Percentiles rank a stretch among this genome's conserved stretches.
Evolutionary conservation across 2,797 vertebrate species (phyloP).

Genomic region (Sebastes alutus): DNA sequence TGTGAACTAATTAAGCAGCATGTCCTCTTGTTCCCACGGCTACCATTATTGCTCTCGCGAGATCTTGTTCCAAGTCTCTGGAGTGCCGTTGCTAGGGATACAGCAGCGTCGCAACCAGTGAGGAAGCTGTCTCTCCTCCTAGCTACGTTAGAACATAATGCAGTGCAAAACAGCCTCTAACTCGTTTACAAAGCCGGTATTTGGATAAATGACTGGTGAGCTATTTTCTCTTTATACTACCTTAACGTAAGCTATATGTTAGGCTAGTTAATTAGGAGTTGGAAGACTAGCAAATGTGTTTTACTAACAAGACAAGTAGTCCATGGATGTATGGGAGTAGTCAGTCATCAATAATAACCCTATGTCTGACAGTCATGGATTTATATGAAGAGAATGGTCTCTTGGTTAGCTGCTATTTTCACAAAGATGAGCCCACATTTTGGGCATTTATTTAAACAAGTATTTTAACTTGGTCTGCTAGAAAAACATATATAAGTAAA

Average conservation of each 20-base stretch:
- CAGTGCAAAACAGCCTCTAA: not conserved
- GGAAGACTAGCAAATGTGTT: not conserved
- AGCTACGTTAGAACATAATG: not conserved
- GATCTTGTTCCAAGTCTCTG: not conserved
- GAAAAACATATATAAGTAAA: not conserved
- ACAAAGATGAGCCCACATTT: not conserved
- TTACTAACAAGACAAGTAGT: not conserved
- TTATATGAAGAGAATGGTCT: too few species aligned
- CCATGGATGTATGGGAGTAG: too few species aligned
- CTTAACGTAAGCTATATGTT: not conserved
- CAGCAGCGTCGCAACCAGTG: constrained; percentile 23
- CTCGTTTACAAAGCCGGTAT: not conserved
- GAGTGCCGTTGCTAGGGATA: constrained; percentile 57
- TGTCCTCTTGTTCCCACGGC: not conserved
- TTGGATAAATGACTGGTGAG: constrained; percentile 33
- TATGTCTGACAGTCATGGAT: not conserved
- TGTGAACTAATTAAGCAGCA: not conserved
- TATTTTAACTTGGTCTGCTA: not conserved
- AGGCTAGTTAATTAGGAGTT: not conserved
- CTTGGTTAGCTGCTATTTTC: not conserved
- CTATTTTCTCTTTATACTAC: not conserved
- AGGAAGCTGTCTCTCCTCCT: not conserved
- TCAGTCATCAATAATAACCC: not conserved
- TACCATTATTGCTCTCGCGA: constrained; percentile 45
- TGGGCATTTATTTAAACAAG: not conserved